phyloP scores from a whole-genome alignment of 1,140 invertebrate genomes.

The Psilanteris sp. region DNA sequence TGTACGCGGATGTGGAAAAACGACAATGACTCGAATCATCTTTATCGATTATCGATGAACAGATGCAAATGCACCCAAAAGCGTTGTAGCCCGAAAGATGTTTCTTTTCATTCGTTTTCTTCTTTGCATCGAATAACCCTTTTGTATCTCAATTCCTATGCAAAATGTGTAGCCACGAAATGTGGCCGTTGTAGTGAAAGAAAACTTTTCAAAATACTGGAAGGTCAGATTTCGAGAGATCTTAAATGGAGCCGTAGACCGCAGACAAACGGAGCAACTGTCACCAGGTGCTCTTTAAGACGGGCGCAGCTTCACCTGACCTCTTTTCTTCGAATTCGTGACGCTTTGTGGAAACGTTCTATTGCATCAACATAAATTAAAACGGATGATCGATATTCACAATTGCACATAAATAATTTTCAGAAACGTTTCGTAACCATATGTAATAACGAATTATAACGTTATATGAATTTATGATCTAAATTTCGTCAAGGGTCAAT shows the following conservation, averaged over 20 bases:
- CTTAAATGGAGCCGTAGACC: neutral
- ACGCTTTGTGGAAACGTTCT: too few species aligned
- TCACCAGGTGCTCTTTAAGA: slow-evolving; percentile 70
- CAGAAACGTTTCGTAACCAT: too few species aligned
- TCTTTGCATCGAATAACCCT: slow-evolving; percentile 68
- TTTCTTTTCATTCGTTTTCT: slow-evolving; percentile 37
- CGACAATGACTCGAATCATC: slow-evolving; percentile 44
- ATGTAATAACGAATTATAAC: too few species aligned
- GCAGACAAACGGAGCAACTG: slow-evolving; percentile 15
- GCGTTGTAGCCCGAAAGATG: slow-evolving; percentile 1
- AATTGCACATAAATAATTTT: too few species aligned
- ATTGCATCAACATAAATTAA: too few species aligned
- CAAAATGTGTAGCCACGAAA: slow-evolving; percentile 62
- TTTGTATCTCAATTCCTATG: slow-evolving; percentile 75
- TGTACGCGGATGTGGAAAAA: slow-evolving; percentile 36
- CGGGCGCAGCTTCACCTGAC: slow-evolving; percentile 68
- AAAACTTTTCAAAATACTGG: slow-evolving; percentile 64
- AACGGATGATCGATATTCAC: too few species aligned
- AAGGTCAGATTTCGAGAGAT: slow-evolving; percentile 58
- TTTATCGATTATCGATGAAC: slow-evolving; percentile 57
- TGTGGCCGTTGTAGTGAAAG: slow-evolving; percentile 69
- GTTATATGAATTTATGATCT: too few species aligned
- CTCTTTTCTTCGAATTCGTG: slow-evolving; percentile 14
- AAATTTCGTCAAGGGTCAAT: too few species aligned
- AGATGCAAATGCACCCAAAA: slow-evolving; percentile 50